These are phyloP conservation scores for Myotis yumanensis DNA, from an alignment of 2,113 vertebrate genomes.

Conservation along the genomic window DNA sequence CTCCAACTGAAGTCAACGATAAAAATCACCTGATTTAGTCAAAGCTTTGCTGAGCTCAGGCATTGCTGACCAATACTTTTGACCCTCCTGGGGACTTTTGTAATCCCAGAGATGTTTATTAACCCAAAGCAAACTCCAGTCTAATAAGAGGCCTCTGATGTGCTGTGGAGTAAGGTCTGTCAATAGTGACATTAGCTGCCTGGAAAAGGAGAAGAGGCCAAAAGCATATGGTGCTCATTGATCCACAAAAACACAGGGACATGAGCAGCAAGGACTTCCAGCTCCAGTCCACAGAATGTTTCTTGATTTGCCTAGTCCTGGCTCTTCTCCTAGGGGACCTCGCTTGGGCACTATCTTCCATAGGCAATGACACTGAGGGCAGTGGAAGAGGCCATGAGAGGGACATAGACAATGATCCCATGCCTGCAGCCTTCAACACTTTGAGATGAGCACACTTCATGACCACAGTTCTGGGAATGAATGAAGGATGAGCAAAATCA, in stretches of 20 bases:
- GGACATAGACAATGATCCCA: background rate
- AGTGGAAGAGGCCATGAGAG: background rate
- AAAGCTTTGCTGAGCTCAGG: background rate
- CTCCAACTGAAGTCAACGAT: background rate
- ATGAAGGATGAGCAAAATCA: background rate
- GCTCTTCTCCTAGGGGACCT: background rate
- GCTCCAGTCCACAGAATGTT: background rate
- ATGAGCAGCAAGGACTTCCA: background rate
- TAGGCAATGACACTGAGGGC: background rate
- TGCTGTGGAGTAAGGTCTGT: too few species aligned
- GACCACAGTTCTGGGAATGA: background rate
- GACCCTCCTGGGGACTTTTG: background rate
- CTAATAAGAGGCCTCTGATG: too few species aligned
- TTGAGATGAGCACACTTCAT: background rate
- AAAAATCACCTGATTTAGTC: background rate
- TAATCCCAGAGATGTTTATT: background rate
- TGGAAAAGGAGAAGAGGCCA: background rate
- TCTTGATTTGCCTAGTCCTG: background rate
- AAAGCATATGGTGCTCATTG: too few species aligned
- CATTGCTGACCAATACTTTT: background rate
- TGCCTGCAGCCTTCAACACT: background rate
- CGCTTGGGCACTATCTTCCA: background rate
- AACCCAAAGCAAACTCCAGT: too few species aligned
- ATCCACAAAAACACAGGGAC: background rate
- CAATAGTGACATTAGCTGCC: too few species aligned